Evolutionary conservation across 2,797 vertebrate genomes (phyloP).

Genomic region (Notamacropus eugenii): DNA sequence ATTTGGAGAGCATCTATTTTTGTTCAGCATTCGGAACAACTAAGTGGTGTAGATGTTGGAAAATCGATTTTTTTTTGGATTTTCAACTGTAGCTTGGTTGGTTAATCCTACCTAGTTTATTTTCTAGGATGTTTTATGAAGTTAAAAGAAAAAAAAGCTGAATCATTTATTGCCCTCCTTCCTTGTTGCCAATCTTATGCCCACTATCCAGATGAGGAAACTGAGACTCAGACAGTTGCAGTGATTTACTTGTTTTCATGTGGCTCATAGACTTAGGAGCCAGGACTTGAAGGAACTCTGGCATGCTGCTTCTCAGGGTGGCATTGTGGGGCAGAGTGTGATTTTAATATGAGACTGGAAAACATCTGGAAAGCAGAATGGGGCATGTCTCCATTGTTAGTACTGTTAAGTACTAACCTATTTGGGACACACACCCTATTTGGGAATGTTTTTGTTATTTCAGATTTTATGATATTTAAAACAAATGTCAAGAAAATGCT

Average conservation of each 20-base stretch:
- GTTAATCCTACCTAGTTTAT: background rate
- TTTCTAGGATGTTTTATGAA: background rate
- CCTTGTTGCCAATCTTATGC: background rate
- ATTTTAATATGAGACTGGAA: background rate
- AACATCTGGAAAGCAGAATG: background rate
- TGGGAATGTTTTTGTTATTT: slow-evolving; percentile 3
- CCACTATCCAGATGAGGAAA: background rate
- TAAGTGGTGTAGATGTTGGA: background rate
- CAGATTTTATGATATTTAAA: slow-evolving; percentile 30
- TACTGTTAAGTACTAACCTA: background rate
- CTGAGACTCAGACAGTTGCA: background rate
- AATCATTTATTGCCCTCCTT: background rate
- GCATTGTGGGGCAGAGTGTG: background rate
- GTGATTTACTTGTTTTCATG: background rate
- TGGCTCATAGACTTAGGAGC: background rate
- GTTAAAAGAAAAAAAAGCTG: background rate
- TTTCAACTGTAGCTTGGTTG: background rate
- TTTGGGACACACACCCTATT: background rate
- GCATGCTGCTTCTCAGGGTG: background rate
- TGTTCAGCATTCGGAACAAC: background rate
- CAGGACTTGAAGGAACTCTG: background rate
- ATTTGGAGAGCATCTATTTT: background rate
- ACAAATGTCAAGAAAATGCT: background rate
- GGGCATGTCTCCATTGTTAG: background rate
- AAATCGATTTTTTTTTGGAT: background rate